A percentile compares a stretch with the other conserved stretches of the same genome.
Conservation (phyloP, 2,888 invertebrate genomes). For the Agonopterix arenella region DNA sequence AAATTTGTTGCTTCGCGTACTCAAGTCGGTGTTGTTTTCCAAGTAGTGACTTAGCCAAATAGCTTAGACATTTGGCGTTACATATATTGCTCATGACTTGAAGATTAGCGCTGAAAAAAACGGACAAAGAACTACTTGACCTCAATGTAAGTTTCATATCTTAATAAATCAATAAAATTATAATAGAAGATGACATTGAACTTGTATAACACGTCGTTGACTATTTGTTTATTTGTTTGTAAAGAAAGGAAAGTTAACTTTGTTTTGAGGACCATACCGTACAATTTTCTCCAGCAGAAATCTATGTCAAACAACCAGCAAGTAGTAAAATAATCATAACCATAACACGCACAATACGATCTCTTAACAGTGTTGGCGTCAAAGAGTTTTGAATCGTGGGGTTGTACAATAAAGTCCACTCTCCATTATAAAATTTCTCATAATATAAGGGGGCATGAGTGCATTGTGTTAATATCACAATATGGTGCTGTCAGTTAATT, state of each 20-base stretch:
- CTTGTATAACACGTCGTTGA: neutral
- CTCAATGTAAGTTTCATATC: constrained; percentile 5
- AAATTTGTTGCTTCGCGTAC: too few relatives aligned
- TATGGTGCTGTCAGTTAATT: constrained; percentile 77
- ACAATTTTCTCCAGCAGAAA: constrained; percentile 2
- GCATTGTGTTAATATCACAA: constrained; percentile 74
- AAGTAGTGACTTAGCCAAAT: too few relatives aligned
- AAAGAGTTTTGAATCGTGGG: constrained; percentile 23
- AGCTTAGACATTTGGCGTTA: too few relatives aligned
- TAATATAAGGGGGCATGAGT: constrained; percentile 41
- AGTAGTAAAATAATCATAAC: constrained; percentile 35
- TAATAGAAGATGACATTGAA: constrained; percentile 5
- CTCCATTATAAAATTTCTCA: constrained; percentile 17
- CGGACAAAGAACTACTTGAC: too few relatives aligned
- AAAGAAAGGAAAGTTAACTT: too few relatives aligned
- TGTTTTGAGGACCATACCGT: neutral
- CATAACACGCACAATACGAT: constrained; percentile 47
- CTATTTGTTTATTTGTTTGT: too few relatives aligned
- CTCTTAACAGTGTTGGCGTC: constrained; percentile 34
- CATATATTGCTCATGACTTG: too few relatives aligned
- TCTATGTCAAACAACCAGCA: constrained; percentile 10
- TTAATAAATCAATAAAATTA: constrained; percentile 2
- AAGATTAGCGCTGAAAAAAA: too few relatives aligned
- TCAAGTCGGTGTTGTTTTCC: too few relatives aligned
- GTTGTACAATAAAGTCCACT: constrained; percentile 15